These are phyloP conservation scores for Halcyon leucocephala DNA, from an alignment of 2,797 vertebrate genomes.

Conservation along the genomic window DNA sequence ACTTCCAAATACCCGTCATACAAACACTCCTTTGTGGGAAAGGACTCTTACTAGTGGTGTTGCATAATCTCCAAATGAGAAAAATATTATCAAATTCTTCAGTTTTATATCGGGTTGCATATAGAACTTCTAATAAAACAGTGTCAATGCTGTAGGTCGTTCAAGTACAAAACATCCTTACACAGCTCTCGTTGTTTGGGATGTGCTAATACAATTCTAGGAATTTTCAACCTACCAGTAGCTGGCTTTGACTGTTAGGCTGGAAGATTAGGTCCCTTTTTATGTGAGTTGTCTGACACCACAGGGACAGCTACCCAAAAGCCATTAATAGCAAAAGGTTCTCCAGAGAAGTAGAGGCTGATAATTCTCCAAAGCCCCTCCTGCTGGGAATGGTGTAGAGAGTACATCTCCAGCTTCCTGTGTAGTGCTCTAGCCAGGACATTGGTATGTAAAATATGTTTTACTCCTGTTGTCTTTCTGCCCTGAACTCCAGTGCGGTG, in stretches of 20 bases:
- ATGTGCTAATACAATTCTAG: neutral
- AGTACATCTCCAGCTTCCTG: neutral
- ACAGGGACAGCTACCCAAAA: neutral
- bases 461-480: neutral
- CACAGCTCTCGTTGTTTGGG: neutral
- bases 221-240: neutral
- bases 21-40: neutral
- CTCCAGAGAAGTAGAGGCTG: neutral
- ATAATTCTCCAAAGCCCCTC: neutral
- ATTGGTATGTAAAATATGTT: neutral
- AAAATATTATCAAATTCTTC: neutral
- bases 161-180: neutral
- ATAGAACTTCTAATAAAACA: neutral
- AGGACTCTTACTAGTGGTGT: neutral
- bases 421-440: rapidly evolving
- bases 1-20: neutral
- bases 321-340: neutral
- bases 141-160: rapidly evolving
- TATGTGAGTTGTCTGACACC: neutral
- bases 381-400: neutral
- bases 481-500: rapidly evolving
- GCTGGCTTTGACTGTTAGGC: neutral
- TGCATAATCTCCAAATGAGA: neutral
- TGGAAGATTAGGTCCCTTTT: neutral
- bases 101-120: neutral